Evolutionary conservation across 2,888 invertebrate species (phyloP).

Genomic region (Lepidochrysops patricia): DNA sequence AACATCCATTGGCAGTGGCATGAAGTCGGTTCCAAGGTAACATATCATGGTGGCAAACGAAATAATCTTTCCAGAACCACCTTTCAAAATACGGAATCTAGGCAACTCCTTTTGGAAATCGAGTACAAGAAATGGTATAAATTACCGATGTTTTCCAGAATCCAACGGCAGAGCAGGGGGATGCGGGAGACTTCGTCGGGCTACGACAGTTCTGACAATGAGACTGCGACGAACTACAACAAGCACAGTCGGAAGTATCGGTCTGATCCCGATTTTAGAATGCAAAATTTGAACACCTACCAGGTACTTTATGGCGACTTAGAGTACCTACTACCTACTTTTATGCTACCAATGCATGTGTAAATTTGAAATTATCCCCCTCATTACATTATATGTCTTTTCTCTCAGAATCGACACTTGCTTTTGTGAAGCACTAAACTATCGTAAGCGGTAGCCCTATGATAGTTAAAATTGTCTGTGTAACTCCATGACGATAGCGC

Average conservation of each 20-base stretch:
- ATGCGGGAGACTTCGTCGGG: slow-evolving; percentile 91
- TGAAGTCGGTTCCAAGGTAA: slow-evolving; percentile 70
- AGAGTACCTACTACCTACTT: no score
- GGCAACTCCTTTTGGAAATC: background rate
- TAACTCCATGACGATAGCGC: no score
- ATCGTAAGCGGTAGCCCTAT: no score
- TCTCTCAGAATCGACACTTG: no score
- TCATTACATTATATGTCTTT: no score
- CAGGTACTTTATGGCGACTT: slow-evolving; percentile 43
- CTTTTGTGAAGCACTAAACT: no score
- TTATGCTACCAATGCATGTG: no score
- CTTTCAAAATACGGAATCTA: no score
- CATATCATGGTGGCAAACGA: background rate
- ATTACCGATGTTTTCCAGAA: slow-evolving; percentile 47
- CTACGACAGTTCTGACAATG: slow-evolving; percentile 92
- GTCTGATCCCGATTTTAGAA: slow-evolving; percentile 90
- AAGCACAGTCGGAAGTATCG: slow-evolving; percentile 83
- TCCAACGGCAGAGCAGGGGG: slow-evolving; percentile 75
- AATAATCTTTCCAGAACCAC: no score
- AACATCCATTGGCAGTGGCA: slow-evolving; percentile 68
- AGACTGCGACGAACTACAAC: slow-evolving; percentile 78
- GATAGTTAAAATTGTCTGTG: no score
- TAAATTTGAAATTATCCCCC: no score
- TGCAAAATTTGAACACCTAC: slow-evolving; percentile 76
- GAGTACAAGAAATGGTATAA: background rate